These are phyloP conservation scores for Eupristina koningsbergeri DNA, from an alignment of 1,140 invertebrate species.

Conservation along the genomic window DNA sequence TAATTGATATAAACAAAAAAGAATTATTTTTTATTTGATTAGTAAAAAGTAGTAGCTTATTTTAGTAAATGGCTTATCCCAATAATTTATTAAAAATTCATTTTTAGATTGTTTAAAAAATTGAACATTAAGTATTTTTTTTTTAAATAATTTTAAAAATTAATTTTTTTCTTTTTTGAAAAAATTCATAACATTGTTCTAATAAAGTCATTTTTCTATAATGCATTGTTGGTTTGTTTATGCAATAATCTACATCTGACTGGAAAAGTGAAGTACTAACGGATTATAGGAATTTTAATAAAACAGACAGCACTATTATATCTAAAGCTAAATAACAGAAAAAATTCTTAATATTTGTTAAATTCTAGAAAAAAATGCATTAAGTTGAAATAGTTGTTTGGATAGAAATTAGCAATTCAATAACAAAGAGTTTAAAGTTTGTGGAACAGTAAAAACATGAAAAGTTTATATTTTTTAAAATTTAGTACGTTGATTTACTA, in stretches of 20 bases:
- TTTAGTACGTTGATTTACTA: background rate
- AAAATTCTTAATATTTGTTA: background rate
- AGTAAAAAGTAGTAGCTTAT: too few relatives aligned
- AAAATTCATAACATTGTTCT: background rate
- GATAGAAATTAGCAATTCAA: background rate
- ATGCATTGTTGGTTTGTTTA: slow-evolving; percentile 30
- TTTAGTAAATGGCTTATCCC: too few relatives aligned
- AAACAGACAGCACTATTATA: background rate
- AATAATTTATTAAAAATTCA: background rate
- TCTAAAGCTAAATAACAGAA: background rate
- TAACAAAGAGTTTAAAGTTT: background rate
- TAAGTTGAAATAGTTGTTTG: background rate
- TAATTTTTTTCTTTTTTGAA: background rate
- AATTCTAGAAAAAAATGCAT: background rate
- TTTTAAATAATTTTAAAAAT: background rate
- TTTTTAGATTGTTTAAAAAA: background rate
- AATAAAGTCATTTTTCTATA: background rate
- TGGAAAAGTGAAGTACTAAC: background rate
- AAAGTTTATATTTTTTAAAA: background rate
- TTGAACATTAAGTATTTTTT: background rate
- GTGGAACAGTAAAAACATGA: background rate
- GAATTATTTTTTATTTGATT: too few relatives aligned
- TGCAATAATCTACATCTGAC: slow-evolving; percentile 15
- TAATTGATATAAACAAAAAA: too few relatives aligned
- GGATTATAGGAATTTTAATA: background rate